Evolutionary conservation across 2,797 vertebrate genomes (phyloP).

Genomic region (Erpetoichthys calabaricus): DNA sequence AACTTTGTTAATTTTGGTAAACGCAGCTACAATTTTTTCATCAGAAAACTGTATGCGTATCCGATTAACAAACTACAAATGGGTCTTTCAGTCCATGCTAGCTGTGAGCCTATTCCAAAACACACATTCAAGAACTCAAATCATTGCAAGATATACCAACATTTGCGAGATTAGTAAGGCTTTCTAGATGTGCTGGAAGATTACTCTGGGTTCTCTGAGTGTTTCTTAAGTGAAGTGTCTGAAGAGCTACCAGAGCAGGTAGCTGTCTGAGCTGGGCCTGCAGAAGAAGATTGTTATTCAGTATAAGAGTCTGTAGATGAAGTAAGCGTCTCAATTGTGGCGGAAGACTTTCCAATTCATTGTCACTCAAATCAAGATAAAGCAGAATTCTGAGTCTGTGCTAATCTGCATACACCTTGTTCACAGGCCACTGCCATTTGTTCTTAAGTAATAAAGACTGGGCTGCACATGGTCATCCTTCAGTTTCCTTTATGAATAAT

Average conservation of each 20-base stretch:
- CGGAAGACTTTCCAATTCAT: slow-evolving; percentile 86
- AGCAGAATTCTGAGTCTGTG: slow-evolving; percentile 93
- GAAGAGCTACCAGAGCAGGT: slow-evolving; percentile 77
- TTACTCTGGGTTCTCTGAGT: slow-evolving; percentile 92
- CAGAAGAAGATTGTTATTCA: slow-evolving; percentile 86
- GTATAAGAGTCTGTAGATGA: slow-evolving; percentile 83
- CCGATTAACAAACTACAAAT: no score
- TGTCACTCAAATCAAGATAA: slow-evolving; percentile 87
- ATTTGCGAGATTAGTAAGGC: slow-evolving; percentile 68
- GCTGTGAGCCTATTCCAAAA: slow-evolving; percentile 19
- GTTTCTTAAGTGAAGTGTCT: slow-evolving; percentile 87
- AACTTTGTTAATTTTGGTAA: no score
- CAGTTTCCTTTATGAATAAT: slow-evolving; percentile 85
- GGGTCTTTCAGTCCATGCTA: no score
- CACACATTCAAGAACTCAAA: slow-evolving; percentile 86
- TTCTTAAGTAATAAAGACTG: slow-evolving; percentile 90
- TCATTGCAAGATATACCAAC: slow-evolving; percentile 88
- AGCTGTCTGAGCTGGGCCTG: slow-evolving; percentile 91
- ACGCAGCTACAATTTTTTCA: no score
- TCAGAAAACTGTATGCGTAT: no score
- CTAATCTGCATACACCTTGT: slow-evolving; percentile 92
- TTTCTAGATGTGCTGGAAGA: slow-evolving; percentile 90
- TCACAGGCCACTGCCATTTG: slow-evolving; percentile 88
- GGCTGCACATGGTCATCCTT: slow-evolving; percentile 67
- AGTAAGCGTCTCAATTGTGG: slow-evolving; percentile 92